Evolutionary conservation across 2,113 vertebrate genomes (phyloP), one percentile per base, ranked within the genome.

Genomic region (Poecile atricapillus): DNA sequence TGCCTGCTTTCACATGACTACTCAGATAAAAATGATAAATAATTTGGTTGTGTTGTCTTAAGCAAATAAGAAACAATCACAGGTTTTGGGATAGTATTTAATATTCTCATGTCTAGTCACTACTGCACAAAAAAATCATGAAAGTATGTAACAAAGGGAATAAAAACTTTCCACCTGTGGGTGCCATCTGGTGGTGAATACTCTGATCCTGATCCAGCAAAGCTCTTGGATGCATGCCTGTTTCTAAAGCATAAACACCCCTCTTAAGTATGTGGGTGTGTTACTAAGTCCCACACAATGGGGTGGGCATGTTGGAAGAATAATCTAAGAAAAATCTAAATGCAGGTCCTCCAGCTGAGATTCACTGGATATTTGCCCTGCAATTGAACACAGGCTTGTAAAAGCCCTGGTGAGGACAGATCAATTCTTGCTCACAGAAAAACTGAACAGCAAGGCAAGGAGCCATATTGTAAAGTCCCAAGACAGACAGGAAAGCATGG

Each of bases 161-260:
- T n/a, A 59, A 83, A 83, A 81, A 71, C 68, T 78, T 76, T 53
- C 71, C 90, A 71, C 93, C 68, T 96, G 76, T 90, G 92, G 92
- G 68, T 94, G 92, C 94, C 93, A 93, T 93, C 93, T 83, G 65
- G 89, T 95, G 92, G 92, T 5, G 83, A 95, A 60, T 47, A 19
- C 59, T 67, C 87, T 86, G 82, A 80, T 91, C 71, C 68, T 24
- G 71, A 52, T 86, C 83, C 90, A 88, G 53, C 33, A 68, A 41
- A 63, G 17, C 24, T 89, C 78, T 56, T 59, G 46, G 65, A 67
- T 18, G 7, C 1, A 0, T n/a, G 35, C 47, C 69, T 59, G 12
- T 69, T 52, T 77, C 56, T 47, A 71, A 70, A 91, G 55, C 33
- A 28, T 3, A 30, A 67, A 74, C 0, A 0, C 15, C 17, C 10